Base-by-base conservation (phyloP, 2,888 invertebrate species). In the Heliothis peltigera region DNA sequence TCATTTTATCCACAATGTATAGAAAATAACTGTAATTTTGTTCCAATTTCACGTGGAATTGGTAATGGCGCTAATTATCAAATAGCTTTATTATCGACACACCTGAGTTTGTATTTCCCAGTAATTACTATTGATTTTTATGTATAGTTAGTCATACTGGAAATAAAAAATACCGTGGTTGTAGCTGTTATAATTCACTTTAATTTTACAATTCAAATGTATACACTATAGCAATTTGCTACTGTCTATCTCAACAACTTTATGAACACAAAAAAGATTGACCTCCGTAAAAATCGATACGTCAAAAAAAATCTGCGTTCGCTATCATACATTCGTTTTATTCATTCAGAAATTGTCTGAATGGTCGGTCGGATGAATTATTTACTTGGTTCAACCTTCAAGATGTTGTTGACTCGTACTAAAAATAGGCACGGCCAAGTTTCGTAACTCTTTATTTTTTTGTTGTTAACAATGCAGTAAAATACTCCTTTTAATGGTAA, bases 291-390 rank as follows among this genome's bases (percentile, higher is more conserved):
- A 52, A 28, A 21, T n/a, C 1, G 0, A 0, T 7, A 1, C 7
- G 10, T 19, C 19, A 3, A 21, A 35, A 48, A 49, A 32, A 0
- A n/a, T n/a, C 22, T 17, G 52, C 44, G 19, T n/a, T 19, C 47
- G 17, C 28, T 58, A 47, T 44, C 59, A 53, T 51, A 28, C 46
- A 54, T 60, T 58, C 25, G 7, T 49, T 46, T 75, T 67, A 67
- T 58, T 68, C 67, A 71, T 76, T 75, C 72, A 64, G 4, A 56
- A 64, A 56, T 63, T 57, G 55, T 52, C 53, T 68, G 69, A 76
- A 76, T 78, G 60, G 42, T 25, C 44, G 43, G 48, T 18, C 49
- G 60, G 67, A 52, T 74, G 60, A 74, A 67, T 71, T 67, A 73
- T 68, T 53, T 46, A 54, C 70, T 66, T 64, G 60, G 42, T 44